A percentile compares a stretch with the other conserved stretches of the same genome.
phyloP scores from a whole-genome alignment of 2,797 vertebrate genomes.

The Cossypha dichroa region DNA sequence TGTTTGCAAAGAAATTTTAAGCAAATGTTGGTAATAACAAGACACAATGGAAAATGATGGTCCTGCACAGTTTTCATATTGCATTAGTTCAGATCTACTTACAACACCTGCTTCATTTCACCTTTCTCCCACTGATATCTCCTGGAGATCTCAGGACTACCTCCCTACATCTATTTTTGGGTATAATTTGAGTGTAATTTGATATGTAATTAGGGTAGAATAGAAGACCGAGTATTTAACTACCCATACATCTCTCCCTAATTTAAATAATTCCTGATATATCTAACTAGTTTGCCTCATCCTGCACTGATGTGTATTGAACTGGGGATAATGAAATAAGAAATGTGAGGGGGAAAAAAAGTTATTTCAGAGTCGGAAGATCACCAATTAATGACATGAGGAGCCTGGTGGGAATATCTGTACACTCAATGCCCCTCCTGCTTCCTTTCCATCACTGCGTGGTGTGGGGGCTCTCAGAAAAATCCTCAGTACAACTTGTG shows the following conservation, averaged over 20 bases:
- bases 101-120: slow-evolving; percentile 36
- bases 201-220: slow-evolving; percentile 76
- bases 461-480: background rate
- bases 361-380: slow-evolving; percentile 75
- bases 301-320: slow-evolving; percentile 76
- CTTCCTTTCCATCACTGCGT: background rate
- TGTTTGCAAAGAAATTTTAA: background rate
- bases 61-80: background rate
- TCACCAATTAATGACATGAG: slow-evolving; percentile 76
- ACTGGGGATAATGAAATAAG: slow-evolving; percentile 81
- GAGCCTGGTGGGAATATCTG: slow-evolving; percentile 58
- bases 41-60: slow-evolving; percentile 11
- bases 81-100: slow-evolving; percentile 23
- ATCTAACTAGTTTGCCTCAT: slow-evolving; percentile 67
- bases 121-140: background rate
- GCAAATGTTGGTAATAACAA: slow-evolving; percentile 1
- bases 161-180: slow-evolving; percentile 71
- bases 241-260: slow-evolving; percentile 76
- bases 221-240: slow-evolving; percentile 76
- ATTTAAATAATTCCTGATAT: slow-evolving; percentile 82
- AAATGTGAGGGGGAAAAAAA: slow-evolving; percentile 69
- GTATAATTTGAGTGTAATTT: slow-evolving; percentile 77
- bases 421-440: slow-evolving; percentile 33
- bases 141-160: slow-evolving; percentile 55
- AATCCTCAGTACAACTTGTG: background rate